These are phyloP conservation scores for Penaeus japonicus DNA, from an alignment of 1,140 invertebrate species.

Conservation along the genomic window DNA sequence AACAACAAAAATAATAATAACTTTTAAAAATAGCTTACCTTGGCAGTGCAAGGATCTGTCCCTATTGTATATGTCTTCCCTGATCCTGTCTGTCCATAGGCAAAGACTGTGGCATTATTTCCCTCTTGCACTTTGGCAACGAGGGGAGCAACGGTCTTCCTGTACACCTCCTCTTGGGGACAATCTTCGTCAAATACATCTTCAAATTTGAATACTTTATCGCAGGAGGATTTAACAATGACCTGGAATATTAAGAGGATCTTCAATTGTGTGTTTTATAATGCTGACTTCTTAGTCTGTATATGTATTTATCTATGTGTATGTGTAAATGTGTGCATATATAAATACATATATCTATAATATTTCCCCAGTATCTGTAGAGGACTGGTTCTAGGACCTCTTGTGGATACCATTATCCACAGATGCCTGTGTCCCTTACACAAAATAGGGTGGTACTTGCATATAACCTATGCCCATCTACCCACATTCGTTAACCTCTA, in stretches of 20 bases:
- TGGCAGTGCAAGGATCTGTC: slow-evolving; percentile 11
- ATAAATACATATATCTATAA: too few species aligned
- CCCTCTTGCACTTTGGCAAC: slow-evolving; percentile 58
- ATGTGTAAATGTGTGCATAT: too few species aligned
- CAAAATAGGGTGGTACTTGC: too few species aligned
- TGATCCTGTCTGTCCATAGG: slow-evolving; percentile 70
- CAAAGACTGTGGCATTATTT: slow-evolving; percentile 67
- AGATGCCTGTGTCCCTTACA: too few species aligned
- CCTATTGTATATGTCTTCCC: slow-evolving; percentile 68
- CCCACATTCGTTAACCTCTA: too few species aligned
- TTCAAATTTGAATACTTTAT: slow-evolving; percentile 30
- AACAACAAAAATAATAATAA: neutral
- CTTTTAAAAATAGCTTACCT: neutral
- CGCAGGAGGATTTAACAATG: neutral
- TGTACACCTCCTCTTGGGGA: slow-evolving; percentile 41
- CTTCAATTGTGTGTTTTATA: neutral
- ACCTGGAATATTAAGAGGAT: neutral
- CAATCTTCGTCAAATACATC: slow-evolving; percentile 26
- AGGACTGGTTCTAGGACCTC: too few species aligned
- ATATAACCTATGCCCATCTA: too few species aligned
- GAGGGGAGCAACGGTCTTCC: slow-evolving; percentile 42
- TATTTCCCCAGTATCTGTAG: too few species aligned
- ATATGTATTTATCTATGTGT: neutral
- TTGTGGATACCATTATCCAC: too few species aligned
- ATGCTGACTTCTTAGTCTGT: neutral